Evolutionary conservation across 2,888 invertebrate species (phyloP).

Genomic region (Yponomeuta sedellus): DNA sequence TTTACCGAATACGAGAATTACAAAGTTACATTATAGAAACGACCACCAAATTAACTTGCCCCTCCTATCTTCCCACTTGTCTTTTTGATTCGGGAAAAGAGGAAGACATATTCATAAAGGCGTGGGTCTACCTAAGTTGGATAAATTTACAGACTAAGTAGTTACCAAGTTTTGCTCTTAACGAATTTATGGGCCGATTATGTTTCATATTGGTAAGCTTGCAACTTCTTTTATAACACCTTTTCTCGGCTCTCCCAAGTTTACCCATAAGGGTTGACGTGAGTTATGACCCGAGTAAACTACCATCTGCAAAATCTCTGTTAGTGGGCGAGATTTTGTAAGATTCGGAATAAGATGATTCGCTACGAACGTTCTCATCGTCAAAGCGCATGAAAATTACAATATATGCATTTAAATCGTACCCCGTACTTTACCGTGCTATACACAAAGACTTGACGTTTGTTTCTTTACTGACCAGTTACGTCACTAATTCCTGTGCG

Average conservation of each 20-base stretch:
- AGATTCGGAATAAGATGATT: too few species aligned
- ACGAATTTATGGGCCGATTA: constrained; percentile 23
- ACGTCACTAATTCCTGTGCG: too few species aligned
- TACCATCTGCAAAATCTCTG: constrained; percentile 6
- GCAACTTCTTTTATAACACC: constrained; percentile 12
- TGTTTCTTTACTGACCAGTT: too few species aligned
- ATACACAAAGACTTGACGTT: too few species aligned
- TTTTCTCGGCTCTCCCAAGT: constrained; percentile 11
- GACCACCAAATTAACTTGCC: background rate
- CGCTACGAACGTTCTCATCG: too few species aligned
- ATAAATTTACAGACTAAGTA: constrained; percentile 2
- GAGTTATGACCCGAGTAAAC: constrained; percentile 8
- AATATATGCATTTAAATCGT: too few species aligned
- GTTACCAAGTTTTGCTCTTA: constrained; percentile 23
- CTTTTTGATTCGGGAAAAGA: background rate
- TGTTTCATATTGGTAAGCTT: constrained; percentile 15
- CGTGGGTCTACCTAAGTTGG: constrained; percentile 8
- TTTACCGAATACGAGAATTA: constrained; percentile 10
- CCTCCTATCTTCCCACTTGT: background rate
- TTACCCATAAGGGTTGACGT: constrained; percentile 7
- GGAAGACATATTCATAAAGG: background rate
- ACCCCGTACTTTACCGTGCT: too few species aligned
- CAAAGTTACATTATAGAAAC: constrained; percentile 11
- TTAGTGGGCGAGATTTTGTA: constrained; percentile 4
- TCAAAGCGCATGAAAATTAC: too few species aligned